Conservation (phyloP, 1,140 invertebrate genomes). For the Ceratoteleas bidentatus region DNA sequence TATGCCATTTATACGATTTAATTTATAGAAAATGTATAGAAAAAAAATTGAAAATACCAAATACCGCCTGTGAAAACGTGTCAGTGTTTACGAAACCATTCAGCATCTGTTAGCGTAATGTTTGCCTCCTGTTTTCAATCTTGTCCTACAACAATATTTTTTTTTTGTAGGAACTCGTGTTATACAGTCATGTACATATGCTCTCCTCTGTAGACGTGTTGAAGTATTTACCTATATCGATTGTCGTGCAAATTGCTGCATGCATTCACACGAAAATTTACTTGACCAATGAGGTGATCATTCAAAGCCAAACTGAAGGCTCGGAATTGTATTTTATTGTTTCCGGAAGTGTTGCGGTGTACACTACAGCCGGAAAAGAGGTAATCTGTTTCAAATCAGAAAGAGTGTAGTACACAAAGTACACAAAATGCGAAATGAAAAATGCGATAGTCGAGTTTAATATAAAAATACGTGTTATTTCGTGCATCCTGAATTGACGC, state of each 20-base stretch:
- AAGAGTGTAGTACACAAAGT: too few species aligned
- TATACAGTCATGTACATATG: slow-evolving; percentile 77
- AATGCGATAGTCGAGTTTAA: too few species aligned
- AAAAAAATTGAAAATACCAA: too few species aligned
- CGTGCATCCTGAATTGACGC: too few species aligned
- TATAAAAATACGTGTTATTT: too few species aligned
- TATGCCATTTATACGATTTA: too few species aligned
- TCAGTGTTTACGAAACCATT: background rate
- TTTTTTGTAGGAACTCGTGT: slow-evolving; percentile 74
- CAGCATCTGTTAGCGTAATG: too few species aligned
- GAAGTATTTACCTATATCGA: slow-evolving; percentile 73
- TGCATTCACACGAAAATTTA: slow-evolving; percentile 78
- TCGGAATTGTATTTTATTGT: slow-evolving; percentile 80
- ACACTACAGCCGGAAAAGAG: slow-evolving; percentile 75
- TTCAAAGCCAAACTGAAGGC: slow-evolving; percentile 76
- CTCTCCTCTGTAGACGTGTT: slow-evolving; percentile 80
- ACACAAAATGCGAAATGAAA: too few species aligned
- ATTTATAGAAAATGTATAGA: too few species aligned
- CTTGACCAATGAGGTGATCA: slow-evolving; percentile 80
- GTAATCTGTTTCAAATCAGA: slow-evolving; percentile 42
- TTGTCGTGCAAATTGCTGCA: slow-evolving; percentile 74
- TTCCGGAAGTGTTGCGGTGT: slow-evolving; percentile 81
- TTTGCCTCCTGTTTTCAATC: too few species aligned
- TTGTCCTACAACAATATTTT: too few species aligned
- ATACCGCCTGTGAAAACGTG: too few species aligned